Evolutionary conservation across 2,797 vertebrate genomes (phyloP).

Genomic region (Leptoclinus maculatus): DNA sequence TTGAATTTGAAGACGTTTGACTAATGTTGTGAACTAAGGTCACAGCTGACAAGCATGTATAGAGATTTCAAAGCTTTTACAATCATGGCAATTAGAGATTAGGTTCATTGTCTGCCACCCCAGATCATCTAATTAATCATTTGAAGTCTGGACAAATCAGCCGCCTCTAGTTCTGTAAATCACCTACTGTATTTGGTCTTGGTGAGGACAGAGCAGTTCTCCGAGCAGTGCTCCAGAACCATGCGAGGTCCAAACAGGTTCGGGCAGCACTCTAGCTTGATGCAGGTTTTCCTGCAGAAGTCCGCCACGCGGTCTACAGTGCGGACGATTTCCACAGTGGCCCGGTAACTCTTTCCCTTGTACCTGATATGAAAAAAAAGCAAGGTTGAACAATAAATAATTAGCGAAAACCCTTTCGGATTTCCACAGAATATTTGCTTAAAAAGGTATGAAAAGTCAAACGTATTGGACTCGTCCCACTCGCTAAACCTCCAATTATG

Average conservation of each 20-base stretch:
- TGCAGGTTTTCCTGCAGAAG: conserved; percentile 97
- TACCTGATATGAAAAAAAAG: conserved; percentile 86
- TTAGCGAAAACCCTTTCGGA: background rate
- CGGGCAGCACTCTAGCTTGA: conserved; percentile 97
- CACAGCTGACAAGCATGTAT: conserved; percentile 12
- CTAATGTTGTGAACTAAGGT: conserved; percentile 9
- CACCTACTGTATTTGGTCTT: conserved; percentile 99
- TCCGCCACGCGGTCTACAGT: conserved; percentile 95
- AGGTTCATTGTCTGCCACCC: background rate
- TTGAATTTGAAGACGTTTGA: background rate
- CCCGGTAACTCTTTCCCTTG: conserved; percentile 98
- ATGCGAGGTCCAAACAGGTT: conserved; percentile 97
- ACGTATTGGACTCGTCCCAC: background rate
- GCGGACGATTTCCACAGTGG: conserved; percentile 96
- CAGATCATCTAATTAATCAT: conserved; percentile 16
- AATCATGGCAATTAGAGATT: background rate
- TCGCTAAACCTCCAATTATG: background rate
- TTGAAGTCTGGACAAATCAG: background rate
- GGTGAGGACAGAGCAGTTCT: conserved; percentile 99
- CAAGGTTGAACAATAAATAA: background rate
- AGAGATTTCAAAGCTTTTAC: background rate
- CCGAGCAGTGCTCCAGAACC: conserved; percentile 96
- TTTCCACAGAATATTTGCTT: background rate
- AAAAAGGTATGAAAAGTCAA: background rate
- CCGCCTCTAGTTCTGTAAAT: background rate